Evolutionary conservation across 2,888 invertebrate species (phyloP).

Genomic region (Podotricha telesiphe): DNA sequence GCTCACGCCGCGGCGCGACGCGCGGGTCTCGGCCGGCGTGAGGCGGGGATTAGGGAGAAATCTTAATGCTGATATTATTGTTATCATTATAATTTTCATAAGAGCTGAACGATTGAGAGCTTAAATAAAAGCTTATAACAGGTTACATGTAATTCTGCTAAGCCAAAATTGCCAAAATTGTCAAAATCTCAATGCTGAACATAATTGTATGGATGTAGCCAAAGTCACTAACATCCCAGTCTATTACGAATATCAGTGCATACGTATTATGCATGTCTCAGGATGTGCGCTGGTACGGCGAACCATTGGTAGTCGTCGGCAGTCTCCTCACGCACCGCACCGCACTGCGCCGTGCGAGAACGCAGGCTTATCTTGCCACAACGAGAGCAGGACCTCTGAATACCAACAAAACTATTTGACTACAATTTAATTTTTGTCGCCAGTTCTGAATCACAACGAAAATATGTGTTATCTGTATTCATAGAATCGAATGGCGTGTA

Average conservation of each 20-base stretch:
- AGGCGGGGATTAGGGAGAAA: background rate
- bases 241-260: background rate
- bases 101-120: background rate
- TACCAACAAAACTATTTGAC: background rate
- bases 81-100: background rate
- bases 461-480: too few species aligned
- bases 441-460: background rate
- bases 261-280: background rate
- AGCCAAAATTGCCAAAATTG: background rate
- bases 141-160: background rate
- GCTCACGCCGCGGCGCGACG: background rate
- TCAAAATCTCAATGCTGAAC: background rate
- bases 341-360: slow-evolving; percentile 45
- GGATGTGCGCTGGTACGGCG: slow-evolving; percentile 29
- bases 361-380: slow-evolving; percentile 45
- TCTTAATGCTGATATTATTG: background rate
- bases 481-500: background rate
- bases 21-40: background rate
- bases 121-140: background rate
- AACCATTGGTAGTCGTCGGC: slow-evolving; percentile 38
- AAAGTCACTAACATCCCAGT: background rate
- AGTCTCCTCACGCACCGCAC: slow-evolving; percentile 47
- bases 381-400: slow-evolving; percentile 27
- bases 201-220: background rate
- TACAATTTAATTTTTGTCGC: background rate